phyloP scores from a whole-genome alignment of 2,888 invertebrate species.

The Apodemia zela region DNA sequence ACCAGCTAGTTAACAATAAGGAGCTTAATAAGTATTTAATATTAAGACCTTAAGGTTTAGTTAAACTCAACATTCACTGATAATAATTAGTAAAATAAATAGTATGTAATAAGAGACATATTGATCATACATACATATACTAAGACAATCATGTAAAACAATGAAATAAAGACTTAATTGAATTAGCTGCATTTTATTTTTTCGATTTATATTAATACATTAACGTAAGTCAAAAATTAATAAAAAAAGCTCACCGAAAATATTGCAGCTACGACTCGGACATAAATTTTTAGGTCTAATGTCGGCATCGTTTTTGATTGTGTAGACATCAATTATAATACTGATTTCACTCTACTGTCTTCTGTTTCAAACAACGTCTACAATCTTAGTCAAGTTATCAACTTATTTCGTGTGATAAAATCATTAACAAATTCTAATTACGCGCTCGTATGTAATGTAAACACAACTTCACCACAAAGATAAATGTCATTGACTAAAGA shows the following conservation, averaged over 20 bases:
- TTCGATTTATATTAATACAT: neutral
- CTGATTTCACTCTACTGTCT: neutral
- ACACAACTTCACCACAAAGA: neutral
- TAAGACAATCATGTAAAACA: neutral
- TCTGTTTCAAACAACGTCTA: neutral
- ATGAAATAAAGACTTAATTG: neutral
- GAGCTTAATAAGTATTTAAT: neutral
- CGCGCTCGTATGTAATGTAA: neutral
- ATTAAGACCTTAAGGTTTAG: neutral
- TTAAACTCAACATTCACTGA: neutral
- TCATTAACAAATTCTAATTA: neutral
- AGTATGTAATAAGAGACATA: constrained; percentile 7
- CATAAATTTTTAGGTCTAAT: constrained; percentile 63
- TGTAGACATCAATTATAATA: constrained; percentile 49
- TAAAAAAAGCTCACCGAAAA: constrained; percentile 60
- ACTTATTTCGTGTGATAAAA: constrained; percentile 7
- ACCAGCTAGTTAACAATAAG: neutral
- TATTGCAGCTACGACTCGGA: constrained; percentile 63
- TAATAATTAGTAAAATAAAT: constrained; percentile 18
- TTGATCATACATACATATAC: neutral
- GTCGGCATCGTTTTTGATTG: constrained; percentile 63
- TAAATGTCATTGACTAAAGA: too few relatives aligned
- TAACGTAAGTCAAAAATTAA: neutral
- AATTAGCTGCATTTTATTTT: neutral
- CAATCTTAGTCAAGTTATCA: neutral